Conservation (phyloP, 2,797 vertebrate species). For the Betta splendens region DNA sequence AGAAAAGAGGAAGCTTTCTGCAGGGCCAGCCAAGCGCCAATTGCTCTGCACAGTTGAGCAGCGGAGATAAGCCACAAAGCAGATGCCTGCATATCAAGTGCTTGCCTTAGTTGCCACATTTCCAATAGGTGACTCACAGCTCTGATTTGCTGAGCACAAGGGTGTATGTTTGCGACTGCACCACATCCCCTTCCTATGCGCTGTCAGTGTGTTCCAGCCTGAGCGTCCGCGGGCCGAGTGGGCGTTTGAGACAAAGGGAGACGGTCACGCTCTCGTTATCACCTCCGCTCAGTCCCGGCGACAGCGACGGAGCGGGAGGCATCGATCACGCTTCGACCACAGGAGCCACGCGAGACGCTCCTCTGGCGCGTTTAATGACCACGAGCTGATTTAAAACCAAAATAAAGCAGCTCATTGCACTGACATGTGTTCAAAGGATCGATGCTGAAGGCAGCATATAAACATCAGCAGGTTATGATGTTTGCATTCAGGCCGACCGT, state of each 20-base stretch:
- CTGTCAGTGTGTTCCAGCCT: constrained; percentile 19
- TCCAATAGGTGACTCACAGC: constrained; percentile 72
- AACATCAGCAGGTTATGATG: not conserved
- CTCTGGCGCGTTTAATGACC: constrained; percentile 46
- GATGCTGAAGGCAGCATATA: not conserved
- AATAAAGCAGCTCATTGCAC: constrained; percentile 25
- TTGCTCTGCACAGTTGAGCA: constrained; percentile 78
- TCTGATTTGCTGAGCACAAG: constrained; percentile 55
- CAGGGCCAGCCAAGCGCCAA: constrained; percentile 76
- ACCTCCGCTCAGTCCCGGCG: constrained; percentile 54
- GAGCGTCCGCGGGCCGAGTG: constrained; percentile 33
- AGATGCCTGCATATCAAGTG: constrained; percentile 79
- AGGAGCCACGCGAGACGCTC: constrained; percentile 39
- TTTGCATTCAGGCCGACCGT: constrained; percentile 5
- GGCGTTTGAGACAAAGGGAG: constrained; percentile 55
- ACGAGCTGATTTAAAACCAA: constrained; percentile 55
- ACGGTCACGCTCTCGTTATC: constrained; percentile 58
- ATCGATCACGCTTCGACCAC: constrained; percentile 64
- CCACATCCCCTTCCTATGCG: constrained; percentile 15
- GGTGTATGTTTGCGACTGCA: constrained; percentile 29
- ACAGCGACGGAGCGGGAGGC: constrained; percentile 39
- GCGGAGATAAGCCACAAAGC: constrained; percentile 80
- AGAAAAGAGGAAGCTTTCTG: constrained; percentile 45
- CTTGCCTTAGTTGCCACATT: constrained; percentile 72
- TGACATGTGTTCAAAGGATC: constrained; percentile 13